These are phyloP conservation scores for Parotocinclus haroldoi DNA, from an alignment of 2,797 vertebrate species.

Conservation along the genomic window DNA sequence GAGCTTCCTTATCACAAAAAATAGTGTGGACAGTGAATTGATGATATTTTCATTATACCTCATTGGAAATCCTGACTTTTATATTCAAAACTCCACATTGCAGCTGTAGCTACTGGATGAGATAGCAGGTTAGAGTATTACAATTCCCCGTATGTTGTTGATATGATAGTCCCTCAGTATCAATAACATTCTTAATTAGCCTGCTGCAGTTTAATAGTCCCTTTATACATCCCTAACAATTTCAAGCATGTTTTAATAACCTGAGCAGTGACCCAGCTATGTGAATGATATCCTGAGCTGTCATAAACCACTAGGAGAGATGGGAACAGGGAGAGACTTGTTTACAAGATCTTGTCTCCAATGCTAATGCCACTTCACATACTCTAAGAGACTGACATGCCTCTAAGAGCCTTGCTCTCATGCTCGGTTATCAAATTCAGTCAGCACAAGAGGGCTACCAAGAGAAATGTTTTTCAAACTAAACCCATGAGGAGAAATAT, in stretches of 20 bases:
- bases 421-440: slow-evolving; percentile 56
- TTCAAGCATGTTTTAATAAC: slow-evolving; percentile 18
- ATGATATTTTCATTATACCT: no score
- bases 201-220: slow-evolving; percentile 19
- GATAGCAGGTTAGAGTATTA: no score
- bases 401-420: slow-evolving; percentile 28
- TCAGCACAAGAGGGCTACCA: slow-evolving; percentile 53
- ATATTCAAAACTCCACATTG: no score
- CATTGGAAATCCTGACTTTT: no score
- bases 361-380: slow-evolving; percentile 29
- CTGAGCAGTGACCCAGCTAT: slow-evolving; percentile 14
- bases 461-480: slow-evolving; percentile 59
- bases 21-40: no score
- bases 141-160: slow-evolving; percentile 9
- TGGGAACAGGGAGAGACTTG: neutral
- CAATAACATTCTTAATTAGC: slow-evolving; percentile 20
- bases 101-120: no score
- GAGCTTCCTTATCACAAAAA: no score
- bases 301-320: slow-evolving; percentile 5
- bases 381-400: slow-evolving; percentile 31
- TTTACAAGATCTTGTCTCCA: neutral
- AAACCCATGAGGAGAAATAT: slow-evolving; percentile 61
- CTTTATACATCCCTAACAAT: neutral
- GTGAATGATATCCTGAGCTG: slow-evolving; percentile 14
- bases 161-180: neutral